Evolutionary conservation across 1,140 invertebrate species (phyloP).

Genomic region (Solen grandis): DNA sequence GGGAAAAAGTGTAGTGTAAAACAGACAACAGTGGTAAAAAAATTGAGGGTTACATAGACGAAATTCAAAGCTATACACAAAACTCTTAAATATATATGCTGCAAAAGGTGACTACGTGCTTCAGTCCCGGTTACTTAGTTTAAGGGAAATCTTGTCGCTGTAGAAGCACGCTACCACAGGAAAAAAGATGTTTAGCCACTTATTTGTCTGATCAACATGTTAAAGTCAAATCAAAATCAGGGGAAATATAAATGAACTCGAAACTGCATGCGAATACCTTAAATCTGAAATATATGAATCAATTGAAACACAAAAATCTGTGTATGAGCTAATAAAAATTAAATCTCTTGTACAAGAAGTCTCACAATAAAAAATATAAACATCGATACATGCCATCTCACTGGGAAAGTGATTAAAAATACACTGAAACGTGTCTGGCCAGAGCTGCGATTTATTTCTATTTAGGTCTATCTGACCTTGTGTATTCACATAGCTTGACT

Average conservation of each 20-base stretch:
- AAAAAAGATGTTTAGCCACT: no score
- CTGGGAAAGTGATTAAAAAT: not conserved
- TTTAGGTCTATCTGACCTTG: not conserved
- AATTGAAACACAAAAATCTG: not conserved
- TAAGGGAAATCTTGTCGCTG: no score
- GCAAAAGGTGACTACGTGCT: no score
- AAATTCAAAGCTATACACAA: constrained; percentile 7
- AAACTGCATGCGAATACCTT: not conserved
- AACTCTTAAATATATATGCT: no score
- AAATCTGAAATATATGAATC: not conserved
- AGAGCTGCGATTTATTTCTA: constrained; percentile 5
- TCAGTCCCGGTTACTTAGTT: no score
- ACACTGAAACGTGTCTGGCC: not conserved
- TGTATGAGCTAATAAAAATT: not conserved
- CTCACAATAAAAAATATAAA: not conserved
- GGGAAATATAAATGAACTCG: no score
- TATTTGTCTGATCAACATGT: no score
- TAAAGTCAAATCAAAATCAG: no score
- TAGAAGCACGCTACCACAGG: no score
- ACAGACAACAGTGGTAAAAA: not conserved
- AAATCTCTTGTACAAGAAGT: not conserved
- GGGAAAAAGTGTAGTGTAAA: no score
- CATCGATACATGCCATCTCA: not conserved
- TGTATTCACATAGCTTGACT: not conserved
- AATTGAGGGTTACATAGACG: not conserved